These are phyloP conservation scores for Polypedilum vanderplanki DNA, from an alignment of 1,140 invertebrate genomes.

Conservation along the genomic window DNA sequence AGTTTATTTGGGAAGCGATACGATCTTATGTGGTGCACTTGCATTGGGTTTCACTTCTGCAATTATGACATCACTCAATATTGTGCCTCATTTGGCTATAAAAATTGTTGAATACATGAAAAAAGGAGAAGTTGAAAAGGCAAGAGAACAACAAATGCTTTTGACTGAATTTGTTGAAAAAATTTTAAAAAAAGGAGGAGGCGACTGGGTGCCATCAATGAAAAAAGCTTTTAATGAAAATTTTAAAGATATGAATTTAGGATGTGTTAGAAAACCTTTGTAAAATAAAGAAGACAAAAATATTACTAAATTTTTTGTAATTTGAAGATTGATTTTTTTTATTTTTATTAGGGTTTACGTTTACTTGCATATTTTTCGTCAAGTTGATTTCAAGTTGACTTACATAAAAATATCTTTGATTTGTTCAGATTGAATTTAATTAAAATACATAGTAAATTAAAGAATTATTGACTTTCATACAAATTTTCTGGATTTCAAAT, in stretches of 20 bases:
- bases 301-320: too few relatives aligned
- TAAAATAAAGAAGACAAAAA: too few relatives aligned
- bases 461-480: too few relatives aligned
- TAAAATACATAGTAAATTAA: too few relatives aligned
- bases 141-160: conserved; percentile 42
- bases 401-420: too few relatives aligned
- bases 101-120: conserved; percentile 44
- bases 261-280: too few relatives aligned
- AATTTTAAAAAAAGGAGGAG: conserved; percentile 29
- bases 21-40: conserved; percentile 48
- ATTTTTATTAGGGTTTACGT: too few relatives aligned
- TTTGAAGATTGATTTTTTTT: too few relatives aligned
- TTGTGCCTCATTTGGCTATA: conserved; percentile 47
- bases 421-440: too few relatives aligned
- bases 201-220: conserved; percentile 38
- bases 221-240: conserved; percentile 38
- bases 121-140: conserved; percentile 39
- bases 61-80: conserved; percentile 58
- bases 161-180: conserved; percentile 39
- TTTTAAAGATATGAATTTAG: not conserved
- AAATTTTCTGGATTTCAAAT: too few relatives aligned
- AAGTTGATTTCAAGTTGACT: too few relatives aligned
- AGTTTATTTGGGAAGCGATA: conserved; percentile 58
- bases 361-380: too few relatives aligned
- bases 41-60: conserved; percentile 58